Percentiles rank a stretch among this genome's conserved stretches.
Conservation (phyloP, 2,797 vertebrate genomes). For the Nannoperca obscura region DNA sequence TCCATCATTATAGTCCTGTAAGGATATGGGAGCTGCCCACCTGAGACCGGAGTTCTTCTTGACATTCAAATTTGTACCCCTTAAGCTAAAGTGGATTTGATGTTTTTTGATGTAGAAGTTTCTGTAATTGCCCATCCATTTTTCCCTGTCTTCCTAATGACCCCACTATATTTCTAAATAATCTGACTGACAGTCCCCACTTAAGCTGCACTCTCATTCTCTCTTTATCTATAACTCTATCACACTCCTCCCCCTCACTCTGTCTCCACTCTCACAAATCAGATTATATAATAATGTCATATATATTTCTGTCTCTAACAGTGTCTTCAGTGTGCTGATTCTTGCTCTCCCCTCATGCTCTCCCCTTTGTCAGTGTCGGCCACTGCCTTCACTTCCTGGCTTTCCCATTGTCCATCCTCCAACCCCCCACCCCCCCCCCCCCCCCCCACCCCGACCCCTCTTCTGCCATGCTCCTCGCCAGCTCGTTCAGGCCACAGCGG, state of each 20-base stretch:
- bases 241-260: slow-evolving; percentile 51
- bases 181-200: slow-evolving; percentile 51
- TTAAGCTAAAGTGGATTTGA: slow-evolving; percentile 36
- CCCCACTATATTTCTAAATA: slow-evolving; percentile 48
- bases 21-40: slow-evolving; percentile 32
- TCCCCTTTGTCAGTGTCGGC: slow-evolving; percentile 6
- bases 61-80: slow-evolving; percentile 35
- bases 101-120: slow-evolving; percentile 29
- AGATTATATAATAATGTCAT: slow-evolving; percentile 61
- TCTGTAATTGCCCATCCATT: slow-evolving; percentile 33
- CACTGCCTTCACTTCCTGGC: slow-evolving; percentile 9
- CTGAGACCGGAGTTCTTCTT: slow-evolving; percentile 25
- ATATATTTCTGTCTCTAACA: slow-evolving; percentile 53
- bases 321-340: slow-evolving; percentile 39
- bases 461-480: slow-evolving; percentile 8
- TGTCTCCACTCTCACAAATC: slow-evolving; percentile 54
- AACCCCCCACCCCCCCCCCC: slow-evolving; percentile 7
- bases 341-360: slow-evolving; percentile 5
- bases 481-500: slow-evolving; percentile 38
- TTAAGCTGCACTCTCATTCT: slow-evolving; percentile 48
- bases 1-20: slow-evolving; percentile 27
- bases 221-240: slow-evolving; percentile 39
- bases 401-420: slow-evolving; percentile 32
- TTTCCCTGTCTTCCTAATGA: slow-evolving; percentile 17
- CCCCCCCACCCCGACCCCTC: slow-evolving; percentile 17